phyloP scores from a whole-genome alignment of 2,797 vertebrate genomes.

The Phalloptychus januarius region DNA sequence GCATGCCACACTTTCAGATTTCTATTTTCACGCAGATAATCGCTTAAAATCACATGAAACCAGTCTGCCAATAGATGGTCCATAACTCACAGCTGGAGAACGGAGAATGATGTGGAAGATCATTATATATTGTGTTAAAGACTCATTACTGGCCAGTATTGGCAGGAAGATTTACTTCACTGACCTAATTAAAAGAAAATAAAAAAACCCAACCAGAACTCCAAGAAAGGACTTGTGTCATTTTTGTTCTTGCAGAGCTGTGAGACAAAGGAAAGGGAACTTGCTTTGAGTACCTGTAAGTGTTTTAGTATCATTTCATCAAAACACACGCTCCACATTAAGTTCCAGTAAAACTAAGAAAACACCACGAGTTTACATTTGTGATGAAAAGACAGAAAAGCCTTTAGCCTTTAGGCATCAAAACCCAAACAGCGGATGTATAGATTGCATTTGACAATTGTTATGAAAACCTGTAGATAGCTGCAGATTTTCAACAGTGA shows the following conservation, averaged over 20 bases:
- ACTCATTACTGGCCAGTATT: slow-evolving; percentile 3
- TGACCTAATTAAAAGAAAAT: slow-evolving; percentile 7
- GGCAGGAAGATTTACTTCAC: slow-evolving; percentile 1
- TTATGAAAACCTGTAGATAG: not conserved
- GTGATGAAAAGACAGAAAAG: not conserved
- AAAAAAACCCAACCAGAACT: not conserved
- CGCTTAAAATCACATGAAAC: not conserved
- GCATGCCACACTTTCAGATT: not conserved
- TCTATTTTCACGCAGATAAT: not conserved
- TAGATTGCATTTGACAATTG: not conserved
- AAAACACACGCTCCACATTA: not conserved
- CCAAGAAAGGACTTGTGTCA: not conserved
- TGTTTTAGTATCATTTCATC: not conserved
- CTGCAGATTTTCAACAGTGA: not conserved
- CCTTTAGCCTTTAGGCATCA: not conserved
- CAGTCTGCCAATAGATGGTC: slow-evolving; percentile 14
- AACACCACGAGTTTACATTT: not conserved
- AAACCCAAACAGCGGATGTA: not conserved
- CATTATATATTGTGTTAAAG: slow-evolving; percentile 7
- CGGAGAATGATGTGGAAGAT: not conserved
- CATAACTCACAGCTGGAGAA: slow-evolving; percentile 10
- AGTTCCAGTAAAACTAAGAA: not conserved
- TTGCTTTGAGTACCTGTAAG: not conserved
- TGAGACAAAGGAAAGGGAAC: no score
- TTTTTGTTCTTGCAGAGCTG: not conserved